phyloP scores from a whole-genome alignment of 2,888 invertebrate genomes.

The Hydrotaea diabolus region DNA sequence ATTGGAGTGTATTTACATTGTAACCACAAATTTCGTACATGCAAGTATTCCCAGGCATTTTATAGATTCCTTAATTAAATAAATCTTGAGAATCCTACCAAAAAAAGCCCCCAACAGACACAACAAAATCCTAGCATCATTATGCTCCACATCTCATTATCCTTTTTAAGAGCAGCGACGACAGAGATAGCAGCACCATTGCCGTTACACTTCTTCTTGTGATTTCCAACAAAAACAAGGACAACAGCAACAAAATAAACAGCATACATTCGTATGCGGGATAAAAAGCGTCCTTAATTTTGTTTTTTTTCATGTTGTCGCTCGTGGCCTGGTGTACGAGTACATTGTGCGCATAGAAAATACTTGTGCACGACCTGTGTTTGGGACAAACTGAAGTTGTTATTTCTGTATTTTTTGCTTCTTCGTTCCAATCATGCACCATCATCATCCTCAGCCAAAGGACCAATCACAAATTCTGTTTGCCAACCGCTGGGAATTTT shows the following conservation, averaged over 20 bases:
- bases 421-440: background rate
- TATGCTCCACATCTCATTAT: background rate
- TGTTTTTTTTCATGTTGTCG: background rate
- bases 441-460: conserved; percentile 55
- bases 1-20: no score
- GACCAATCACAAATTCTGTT: conserved; percentile 72
- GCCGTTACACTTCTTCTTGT: conserved; percentile 24
- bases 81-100: no score
- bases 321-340: background rate
- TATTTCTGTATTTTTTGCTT: conserved; percentile 27
- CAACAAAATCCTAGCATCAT: background rate
- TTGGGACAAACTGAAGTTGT: conserved; percentile 10
- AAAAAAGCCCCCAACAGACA: no score
- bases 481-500: conserved; percentile 48
- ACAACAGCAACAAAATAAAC: conserved; percentile 17
- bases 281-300: conserved; percentile 7
- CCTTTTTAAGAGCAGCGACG: conserved; percentile 13
- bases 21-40: no score
- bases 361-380: background rate
- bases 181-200: conserved; percentile 49
- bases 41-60: no score
- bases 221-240: conserved; percentile 34
- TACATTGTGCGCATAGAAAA: conserved; percentile 26
- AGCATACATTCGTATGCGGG: background rate
- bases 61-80: no score